phyloP scores from a whole-genome alignment of 2,113 vertebrate genomes.

The Hemiscyllium ocellatum region DNA sequence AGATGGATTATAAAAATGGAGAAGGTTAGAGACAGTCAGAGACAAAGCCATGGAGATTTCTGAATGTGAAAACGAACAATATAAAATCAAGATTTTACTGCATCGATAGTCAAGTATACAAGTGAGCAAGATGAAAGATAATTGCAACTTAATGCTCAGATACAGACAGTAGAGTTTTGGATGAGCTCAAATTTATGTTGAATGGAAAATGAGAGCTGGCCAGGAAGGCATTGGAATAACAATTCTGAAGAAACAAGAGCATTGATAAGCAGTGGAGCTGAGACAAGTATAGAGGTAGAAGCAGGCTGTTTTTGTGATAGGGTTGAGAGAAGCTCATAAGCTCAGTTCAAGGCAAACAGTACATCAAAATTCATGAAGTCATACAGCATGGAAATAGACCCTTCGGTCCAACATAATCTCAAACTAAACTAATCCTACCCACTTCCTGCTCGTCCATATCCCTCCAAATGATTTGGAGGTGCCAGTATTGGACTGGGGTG shows the following conservation, averaged over 20 bases:
- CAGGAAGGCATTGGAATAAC: neutral
- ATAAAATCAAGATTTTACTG: neutral
- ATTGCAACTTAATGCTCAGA: neutral
- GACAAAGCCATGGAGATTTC: neutral
- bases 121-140: neutral
- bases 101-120: neutral
- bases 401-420: no score
- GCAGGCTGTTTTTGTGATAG: neutral
- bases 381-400: no score
- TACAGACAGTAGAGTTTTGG: neutral
- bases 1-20: neutral
- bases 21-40: neutral
- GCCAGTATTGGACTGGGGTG: no score
- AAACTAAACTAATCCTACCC: no score
- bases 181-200: neutral
- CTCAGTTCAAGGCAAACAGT: neutral
- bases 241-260: neutral
- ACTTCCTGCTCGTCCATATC: no score
- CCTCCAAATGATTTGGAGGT: no score
- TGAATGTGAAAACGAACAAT: neutral
- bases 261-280: no score
- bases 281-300: neutral
- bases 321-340: neutral
- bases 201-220: neutral
- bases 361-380: neutral